Evolutionary conservation across 2,797 vertebrate species (phyloP).

Genomic region (Sebastes hopkinsi): DNA sequence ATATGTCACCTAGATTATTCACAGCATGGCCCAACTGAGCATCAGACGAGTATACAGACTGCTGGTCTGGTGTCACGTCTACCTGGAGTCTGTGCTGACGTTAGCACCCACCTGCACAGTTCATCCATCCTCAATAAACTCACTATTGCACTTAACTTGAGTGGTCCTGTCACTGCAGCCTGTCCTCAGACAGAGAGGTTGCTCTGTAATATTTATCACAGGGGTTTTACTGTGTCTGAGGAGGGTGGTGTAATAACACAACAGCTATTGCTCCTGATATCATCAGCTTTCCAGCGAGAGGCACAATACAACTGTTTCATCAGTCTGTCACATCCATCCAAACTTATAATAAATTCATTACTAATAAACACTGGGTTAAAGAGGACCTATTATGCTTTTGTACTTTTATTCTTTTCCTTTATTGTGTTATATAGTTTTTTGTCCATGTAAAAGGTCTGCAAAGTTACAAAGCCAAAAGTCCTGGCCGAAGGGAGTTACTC

Average conservation of each 20-base stretch:
- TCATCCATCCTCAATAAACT: constrained; percentile 51
- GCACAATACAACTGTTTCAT: not conserved
- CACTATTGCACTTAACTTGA: constrained; percentile 61
- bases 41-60: not conserved
- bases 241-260: constrained; percentile 13
- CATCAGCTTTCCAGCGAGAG: not conserved
- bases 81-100: constrained; percentile 34
- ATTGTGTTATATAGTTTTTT: no score
- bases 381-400: no score
- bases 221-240: constrained; percentile 26
- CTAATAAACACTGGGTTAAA: not conserved
- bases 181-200: constrained; percentile 34
- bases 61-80: constrained; percentile 15
- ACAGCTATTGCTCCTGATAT: constrained; percentile 1
- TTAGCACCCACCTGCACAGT: constrained; percentile 45
- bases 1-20: constrained; percentile 66
- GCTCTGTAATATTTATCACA: constrained; percentile 61
- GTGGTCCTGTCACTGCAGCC: constrained; percentile 57
- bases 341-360: not conserved
- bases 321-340: not conserved
- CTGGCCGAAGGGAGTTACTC: no score
- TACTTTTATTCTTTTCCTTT: no score
- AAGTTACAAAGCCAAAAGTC: no score
- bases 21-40: constrained; percentile 6
- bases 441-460: no score